Evolutionary conservation across 2,888 invertebrate genomes (phyloP), one percentile per base, ranked within the genome.

Genomic region (Diploptera punctata): DNA sequence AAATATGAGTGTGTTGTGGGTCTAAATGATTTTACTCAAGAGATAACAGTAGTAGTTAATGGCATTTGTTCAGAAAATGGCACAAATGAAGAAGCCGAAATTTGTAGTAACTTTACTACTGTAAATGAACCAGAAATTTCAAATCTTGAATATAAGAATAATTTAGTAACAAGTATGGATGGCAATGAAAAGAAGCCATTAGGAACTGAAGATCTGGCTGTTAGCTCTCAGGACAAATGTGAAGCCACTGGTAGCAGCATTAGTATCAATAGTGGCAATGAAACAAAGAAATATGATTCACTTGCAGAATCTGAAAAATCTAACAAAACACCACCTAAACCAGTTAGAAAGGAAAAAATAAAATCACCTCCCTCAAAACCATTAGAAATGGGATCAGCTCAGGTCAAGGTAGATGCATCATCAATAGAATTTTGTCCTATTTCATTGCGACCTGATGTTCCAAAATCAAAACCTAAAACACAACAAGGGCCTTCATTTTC

Each of bases 391-490:
- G 29, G 7, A 29, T n/a, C 31, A 29, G 16, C n/a, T 29, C n/a
- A 26, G 5, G 7, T n/a, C 3, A 26, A 10, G 2, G 16, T 57
- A 2, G 18, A n/a, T 57, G n/a, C 29, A 2, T n/a, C 26, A 29
- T n/a, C n/a, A 31, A 24, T 29, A 26, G 10, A 57, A 29, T 16
- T 57, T 7, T 29, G 26, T 16, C 10, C 47, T 9, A 29, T 65
- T 47, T 65, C 65, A n/a, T 29, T 65, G 13, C 16, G 65, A 47
- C 65, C 65, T 7, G 65, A 65, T 29, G 26, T 47, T 26, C 65
- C 65, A 18, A 65, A 13, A 47, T 44, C 29, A n/a, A 47, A 65
- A 4, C 65, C 16, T 29, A 43, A 47, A 16, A 21, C 9, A 19
- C 16, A 21, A 16, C 47, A 29, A 9, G 44, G 24, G 10, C n/a